Base-by-base conservation (phyloP, 2,888 invertebrate genomes). In the Cephonodes hylas region DNA sequence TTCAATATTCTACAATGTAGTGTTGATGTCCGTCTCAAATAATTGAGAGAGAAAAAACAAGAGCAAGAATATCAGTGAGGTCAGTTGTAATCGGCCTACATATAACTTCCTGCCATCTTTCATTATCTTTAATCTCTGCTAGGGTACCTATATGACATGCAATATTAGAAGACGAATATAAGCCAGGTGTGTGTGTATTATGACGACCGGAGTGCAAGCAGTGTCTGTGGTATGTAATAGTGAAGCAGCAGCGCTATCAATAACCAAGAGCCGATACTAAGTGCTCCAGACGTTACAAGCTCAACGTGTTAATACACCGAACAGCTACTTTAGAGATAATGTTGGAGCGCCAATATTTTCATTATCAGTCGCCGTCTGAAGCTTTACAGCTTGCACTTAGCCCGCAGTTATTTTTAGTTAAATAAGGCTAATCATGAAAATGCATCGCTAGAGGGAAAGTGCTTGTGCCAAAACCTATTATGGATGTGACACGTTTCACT, bases 261-360 rank as follows among this genome's bases (percentile, higher is more conserved):
- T 65, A 68, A 64, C 64, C 60, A 61, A 42, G 58, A 42, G 44
- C 61, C 57, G 60, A 63, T 65, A 59, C 57, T 83, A 82, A 85
- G 85, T 81, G 82, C 75, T 74, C 71, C 66, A 76, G 76, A 84
- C 81, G 79, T 83, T 83, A 84, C 75, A 76, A 79, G 81, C 81
- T 83, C 79, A 76, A 76, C 74, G 75, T 75, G 78, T 74, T 84
- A 80, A 84, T 84, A 81, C 83, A 83, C 80, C 79, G 80, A 79
- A 75, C 73, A 79, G 76, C 76, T 76, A 75, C 76, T 81, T 79
- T 77, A 72, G 64, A 79, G 79, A 79, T 84, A 81, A 82, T 77
- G 74, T 69, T 70, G 69, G 74, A 70, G 74, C 69, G 74, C 74
- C 72, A 71, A 66, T 71, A 75, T 73, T 76, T 76, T 79, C 68